Conservation (phyloP, 2,888 invertebrate genomes). For the Subacronicta megacephala region DNA sequence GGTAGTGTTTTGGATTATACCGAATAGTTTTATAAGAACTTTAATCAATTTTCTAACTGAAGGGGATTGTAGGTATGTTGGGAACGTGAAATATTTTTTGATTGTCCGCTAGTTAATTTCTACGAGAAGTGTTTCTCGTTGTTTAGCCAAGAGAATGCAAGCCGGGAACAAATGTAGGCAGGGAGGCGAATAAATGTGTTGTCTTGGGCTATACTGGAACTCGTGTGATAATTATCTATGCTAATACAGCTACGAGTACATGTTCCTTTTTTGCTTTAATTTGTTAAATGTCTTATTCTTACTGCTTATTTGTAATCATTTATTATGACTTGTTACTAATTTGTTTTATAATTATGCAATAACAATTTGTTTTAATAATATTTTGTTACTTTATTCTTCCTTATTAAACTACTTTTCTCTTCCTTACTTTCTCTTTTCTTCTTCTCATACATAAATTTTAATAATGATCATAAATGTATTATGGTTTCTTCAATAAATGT, state of each 20-base stretch:
- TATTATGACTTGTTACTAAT: too few species aligned
- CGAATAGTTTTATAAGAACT: slow-evolving; percentile 10
- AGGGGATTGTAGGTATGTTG: slow-evolving; percentile 6
- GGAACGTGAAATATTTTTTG: slow-evolving; percentile 27
- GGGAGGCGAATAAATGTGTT: slow-evolving; percentile 7
- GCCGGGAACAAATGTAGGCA: slow-evolving; percentile 23
- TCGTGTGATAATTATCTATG: slow-evolving; percentile 6
- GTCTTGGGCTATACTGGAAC: not conserved
- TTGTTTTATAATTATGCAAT: too few species aligned
- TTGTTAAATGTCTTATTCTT: too few species aligned
- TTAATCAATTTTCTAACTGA: slow-evolving; percentile 21
- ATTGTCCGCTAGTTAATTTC: slow-evolving; percentile 42
- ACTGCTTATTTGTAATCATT: too few species aligned
- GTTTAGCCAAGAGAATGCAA: slow-evolving; percentile 22
- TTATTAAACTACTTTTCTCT: too few species aligned
- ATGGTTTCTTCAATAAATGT: too few species aligned
- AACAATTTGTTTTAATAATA: too few species aligned
- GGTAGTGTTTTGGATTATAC: slow-evolving; percentile 22
- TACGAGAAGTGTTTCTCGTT: slow-evolving; percentile 47
- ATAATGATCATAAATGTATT: too few species aligned
- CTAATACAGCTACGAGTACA: not conserved
- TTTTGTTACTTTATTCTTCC: too few species aligned
- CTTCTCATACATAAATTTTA: too few species aligned
- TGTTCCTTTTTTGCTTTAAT: too few species aligned
- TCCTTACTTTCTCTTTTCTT: too few species aligned